These are phyloP conservation scores for Monochamus saltuarius DNA, from an alignment of 1,140 invertebrate genomes.

Conservation along the genomic window DNA sequence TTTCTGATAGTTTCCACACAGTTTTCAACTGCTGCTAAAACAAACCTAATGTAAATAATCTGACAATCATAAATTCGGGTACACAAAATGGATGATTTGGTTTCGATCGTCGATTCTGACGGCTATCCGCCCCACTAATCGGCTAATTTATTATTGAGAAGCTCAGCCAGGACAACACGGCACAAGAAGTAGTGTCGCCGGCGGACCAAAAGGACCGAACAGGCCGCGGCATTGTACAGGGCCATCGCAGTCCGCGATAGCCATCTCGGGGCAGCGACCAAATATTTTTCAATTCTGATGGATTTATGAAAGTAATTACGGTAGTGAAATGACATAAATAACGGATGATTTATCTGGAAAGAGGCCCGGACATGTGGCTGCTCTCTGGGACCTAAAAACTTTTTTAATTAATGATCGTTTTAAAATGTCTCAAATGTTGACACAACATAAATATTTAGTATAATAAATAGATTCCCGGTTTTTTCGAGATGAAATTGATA, in stretches of 20 bases:
- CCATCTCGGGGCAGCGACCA: conserved; percentile 25
- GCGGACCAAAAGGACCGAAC: conserved; percentile 14
- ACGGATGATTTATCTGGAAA: conserved; percentile 29
- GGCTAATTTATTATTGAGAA: conserved; percentile 8
- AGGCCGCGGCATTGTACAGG: conserved; percentile 2
- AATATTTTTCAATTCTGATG: conserved; percentile 35
- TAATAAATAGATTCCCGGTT: conserved; percentile 21
- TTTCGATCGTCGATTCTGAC: too few relatives aligned
- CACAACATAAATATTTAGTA: conserved; percentile 23
- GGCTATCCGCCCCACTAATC: neutral
- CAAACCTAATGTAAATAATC: too few relatives aligned
- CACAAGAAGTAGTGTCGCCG: conserved; percentile 22
- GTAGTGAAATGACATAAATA: conserved; percentile 37
- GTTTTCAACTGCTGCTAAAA: too few relatives aligned
- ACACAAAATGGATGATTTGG: too few relatives aligned
- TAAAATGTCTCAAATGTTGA: conserved; percentile 25
- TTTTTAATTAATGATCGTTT: conserved; percentile 26
- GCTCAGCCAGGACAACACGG: conserved; percentile 1
- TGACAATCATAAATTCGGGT: too few relatives aligned
- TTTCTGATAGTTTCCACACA: too few relatives aligned
- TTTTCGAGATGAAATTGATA: conserved; percentile 15
- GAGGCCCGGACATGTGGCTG: conserved; percentile 18
- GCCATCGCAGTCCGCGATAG: conserved; percentile 16
- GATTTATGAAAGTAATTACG: conserved; percentile 37
- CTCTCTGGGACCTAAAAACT: conserved; percentile 17